Conservation (phyloP, 2,113 vertebrate species). For the Lepus americanus region DNA sequence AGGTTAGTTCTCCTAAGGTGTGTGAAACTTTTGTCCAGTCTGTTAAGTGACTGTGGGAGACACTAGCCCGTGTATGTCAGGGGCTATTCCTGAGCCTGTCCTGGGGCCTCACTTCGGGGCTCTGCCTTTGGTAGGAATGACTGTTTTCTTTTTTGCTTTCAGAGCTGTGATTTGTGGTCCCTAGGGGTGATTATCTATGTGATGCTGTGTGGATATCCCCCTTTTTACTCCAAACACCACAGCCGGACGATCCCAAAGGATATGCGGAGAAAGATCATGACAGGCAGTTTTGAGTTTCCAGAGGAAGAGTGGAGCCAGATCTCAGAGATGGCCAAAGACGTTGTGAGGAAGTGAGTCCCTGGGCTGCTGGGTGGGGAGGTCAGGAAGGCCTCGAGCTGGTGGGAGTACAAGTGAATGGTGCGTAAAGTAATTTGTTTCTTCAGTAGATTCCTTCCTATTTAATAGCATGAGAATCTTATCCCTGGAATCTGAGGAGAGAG, state of each 20-base stretch:
- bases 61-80: neutral
- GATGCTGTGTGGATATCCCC: constrained; percentile 99
- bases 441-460: neutral
- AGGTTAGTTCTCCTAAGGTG: constrained; percentile 35
- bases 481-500: neutral
- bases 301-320: constrained; percentile 99
- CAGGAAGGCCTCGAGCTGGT: neutral
- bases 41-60: constrained; percentile 26
- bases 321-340: constrained; percentile 99
- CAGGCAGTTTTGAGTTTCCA: constrained; percentile 97
- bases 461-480: neutral
- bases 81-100: neutral
- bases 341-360: constrained; percentile 95
- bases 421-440: neutral
- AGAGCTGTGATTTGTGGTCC: constrained; percentile 99
- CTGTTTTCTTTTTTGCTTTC: constrained; percentile 79
- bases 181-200: constrained; percentile 99
- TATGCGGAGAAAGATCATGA: constrained; percentile 99
- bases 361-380: neutral
- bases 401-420: neutral
- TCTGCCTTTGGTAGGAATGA: constrained; percentile 57
- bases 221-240: constrained; percentile 99
- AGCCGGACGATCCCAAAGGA: constrained; percentile 99
- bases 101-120: neutral
- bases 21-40: neutral